Percentiles rank a stretch among this genome's conserved stretches.
phyloP scores from a whole-genome alignment of 2,888 invertebrate genomes.

The Protophormia terraenovae region DNA sequence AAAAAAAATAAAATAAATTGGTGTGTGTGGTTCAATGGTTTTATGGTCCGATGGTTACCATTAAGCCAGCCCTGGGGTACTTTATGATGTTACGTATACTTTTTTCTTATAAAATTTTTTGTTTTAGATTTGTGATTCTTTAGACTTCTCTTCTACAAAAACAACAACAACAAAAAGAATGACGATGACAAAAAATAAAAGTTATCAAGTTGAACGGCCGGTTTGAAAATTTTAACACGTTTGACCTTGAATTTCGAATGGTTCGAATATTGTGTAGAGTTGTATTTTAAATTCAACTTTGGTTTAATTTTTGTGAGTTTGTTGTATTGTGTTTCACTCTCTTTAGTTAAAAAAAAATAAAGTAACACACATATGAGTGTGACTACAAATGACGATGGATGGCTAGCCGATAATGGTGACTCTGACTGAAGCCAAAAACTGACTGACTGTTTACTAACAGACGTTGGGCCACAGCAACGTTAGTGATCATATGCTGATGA shows the following conservation, averaged over 20 bases:
- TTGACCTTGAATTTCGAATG: conserved; percentile 66
- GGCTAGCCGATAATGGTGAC: background rate
- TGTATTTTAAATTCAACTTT: conserved; percentile 48
- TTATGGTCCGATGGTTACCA: conserved; percentile 53
- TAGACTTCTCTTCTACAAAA: conserved; percentile 9
- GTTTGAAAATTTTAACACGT: conserved; percentile 66
- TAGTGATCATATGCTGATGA: conserved; percentile 11
- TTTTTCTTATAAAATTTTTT: background rate
- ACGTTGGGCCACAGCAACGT: background rate
- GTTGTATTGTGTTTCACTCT: conserved; percentile 47
- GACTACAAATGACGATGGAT: background rate
- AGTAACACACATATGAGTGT: background rate
- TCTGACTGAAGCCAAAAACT: conserved; percentile 9
- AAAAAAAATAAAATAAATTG: conserved; percentile 10
- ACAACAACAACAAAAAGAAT: background rate
- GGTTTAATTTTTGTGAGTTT: conserved; percentile 30
- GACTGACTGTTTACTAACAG: background rate
- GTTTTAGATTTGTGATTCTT: conserved; percentile 14
- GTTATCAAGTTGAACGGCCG: conserved; percentile 68
- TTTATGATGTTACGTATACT: conserved; percentile 23
- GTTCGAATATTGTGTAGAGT: conserved; percentile 25
- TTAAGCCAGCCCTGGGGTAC: conserved; percentile 43
- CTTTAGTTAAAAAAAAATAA: conserved; percentile 8
- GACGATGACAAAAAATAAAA: conserved; percentile 47
- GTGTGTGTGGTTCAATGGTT: conserved; percentile 50